These are phyloP conservation scores for Hypothenemus hampei DNA, from an alignment of 1,140 invertebrate species.

Conservation along the genomic window DNA sequence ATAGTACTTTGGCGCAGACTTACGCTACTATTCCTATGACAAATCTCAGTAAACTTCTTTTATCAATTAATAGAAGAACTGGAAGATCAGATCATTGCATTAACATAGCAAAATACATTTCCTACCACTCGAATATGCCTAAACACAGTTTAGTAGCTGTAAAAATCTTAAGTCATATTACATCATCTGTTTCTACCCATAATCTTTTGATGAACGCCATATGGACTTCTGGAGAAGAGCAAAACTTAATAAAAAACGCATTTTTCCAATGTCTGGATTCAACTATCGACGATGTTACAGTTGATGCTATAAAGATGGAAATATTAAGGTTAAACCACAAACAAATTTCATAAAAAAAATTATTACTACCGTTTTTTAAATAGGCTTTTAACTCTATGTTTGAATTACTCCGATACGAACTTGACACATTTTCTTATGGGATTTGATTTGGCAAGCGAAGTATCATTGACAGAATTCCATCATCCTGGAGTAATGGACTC, in stretches of 20 bases:
- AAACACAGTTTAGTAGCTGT: slow-evolving; percentile 66
- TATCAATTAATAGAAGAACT: slow-evolving; percentile 74
- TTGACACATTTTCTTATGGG: slow-evolving; percentile 85
- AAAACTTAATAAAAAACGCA: slow-evolving; percentile 57
- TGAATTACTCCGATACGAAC: slow-evolving; percentile 73
- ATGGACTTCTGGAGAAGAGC: slow-evolving; percentile 30
- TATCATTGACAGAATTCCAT: slow-evolving; percentile 64
- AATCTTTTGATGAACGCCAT: slow-evolving; percentile 68
- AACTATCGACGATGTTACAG: slow-evolving; percentile 39
- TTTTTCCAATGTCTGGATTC: slow-evolving; percentile 89
- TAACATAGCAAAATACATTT: slow-evolving; percentile 73
- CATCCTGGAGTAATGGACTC: slow-evolving; percentile 67
- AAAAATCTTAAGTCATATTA: slow-evolving; percentile 63
- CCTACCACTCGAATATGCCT: slow-evolving; percentile 64
- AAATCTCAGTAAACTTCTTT: slow-evolving; percentile 71
- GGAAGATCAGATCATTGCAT: slow-evolving; percentile 74
- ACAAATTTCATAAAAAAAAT: not conserved
- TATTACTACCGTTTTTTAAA: too few relatives aligned
- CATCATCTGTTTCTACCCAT: slow-evolving; percentile 56
- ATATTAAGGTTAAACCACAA: slow-evolving; percentile 43
- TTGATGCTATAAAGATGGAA: slow-evolving; percentile 52
- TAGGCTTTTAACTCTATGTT: slow-evolving; percentile 65
- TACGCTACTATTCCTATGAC: slow-evolving; percentile 61
- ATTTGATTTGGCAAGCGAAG: slow-evolving; percentile 63
- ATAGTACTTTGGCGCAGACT: slow-evolving; percentile 24